phyloP scores from a whole-genome alignment of 2,797 vertebrate genomes.

The Taeniopygia guttata region DNA sequence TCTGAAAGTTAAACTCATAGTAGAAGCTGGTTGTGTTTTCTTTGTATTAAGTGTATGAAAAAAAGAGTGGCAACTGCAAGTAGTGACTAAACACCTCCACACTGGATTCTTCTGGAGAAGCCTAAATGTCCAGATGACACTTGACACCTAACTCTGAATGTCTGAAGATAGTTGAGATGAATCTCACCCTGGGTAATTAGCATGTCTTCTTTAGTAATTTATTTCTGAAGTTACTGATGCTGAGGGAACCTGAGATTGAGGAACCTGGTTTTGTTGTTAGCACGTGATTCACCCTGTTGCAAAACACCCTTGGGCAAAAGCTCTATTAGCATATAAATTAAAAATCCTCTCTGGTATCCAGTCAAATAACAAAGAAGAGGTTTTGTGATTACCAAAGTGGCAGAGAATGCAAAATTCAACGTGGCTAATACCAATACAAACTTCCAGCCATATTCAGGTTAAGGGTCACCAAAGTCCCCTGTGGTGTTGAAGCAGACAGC shows the following conservation, averaged over 20 bases:
- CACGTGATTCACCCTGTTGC: neutral
- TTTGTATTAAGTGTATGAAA: neutral
- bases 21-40: neutral
- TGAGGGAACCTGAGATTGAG: neutral
- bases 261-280: neutral
- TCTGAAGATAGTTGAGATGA: neutral
- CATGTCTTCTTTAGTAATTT: neutral
- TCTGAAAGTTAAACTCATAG: neutral
- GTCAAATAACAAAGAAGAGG: neutral
- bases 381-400: neutral
- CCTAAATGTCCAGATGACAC: neutral
- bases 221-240: neutral
- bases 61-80: neutral
- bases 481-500: fast-evolving
- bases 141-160: neutral
- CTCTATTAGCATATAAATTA: neutral
- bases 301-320: neutral
- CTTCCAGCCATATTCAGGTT: neutral
- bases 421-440: neutral
- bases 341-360: neutral
- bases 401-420: neutral
- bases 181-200: neutral
- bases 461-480: neutral
- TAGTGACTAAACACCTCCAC: neutral
- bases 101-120: neutral